Base-by-base conservation (phyloP, 2,888 invertebrate genomes). In the Papilio elwesi region DNA sequence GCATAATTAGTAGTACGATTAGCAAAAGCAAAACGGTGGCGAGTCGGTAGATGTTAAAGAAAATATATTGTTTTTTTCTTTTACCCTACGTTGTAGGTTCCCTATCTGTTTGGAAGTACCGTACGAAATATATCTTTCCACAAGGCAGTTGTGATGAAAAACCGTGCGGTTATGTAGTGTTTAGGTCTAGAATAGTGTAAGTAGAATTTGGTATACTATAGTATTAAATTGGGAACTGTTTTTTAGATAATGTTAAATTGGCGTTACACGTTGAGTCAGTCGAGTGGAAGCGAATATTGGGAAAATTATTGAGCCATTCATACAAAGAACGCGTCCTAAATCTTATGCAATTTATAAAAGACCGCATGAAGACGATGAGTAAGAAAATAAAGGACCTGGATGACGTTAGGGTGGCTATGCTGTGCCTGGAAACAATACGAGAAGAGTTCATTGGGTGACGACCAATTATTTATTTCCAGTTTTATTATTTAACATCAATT, bases 401-500 rank as follows among this genome's bases (percentile, higher is more conserved):
- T 78, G 97, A 97, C 80, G 97, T 97, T 68, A 95, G 97, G 81
- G 86, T 96, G 43, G 97, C 97, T 2, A 98, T 98, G 97, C 90
- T 95, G 80, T 97, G 97, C 76, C 92, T 98, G 67, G 95, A 95
- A 79, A 93, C 95, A 76, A 96, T 98, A 76, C 93, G 97, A 65
- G 96, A 97, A 72, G 96, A 96, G 81, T 97, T 96, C 81, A 97
- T 97, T 80, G 95, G 95, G 88, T 94, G 81, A 78, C 72, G 43
- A 59, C 12, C 49, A 64, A 59, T 48, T 15, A 62, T 11, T 63
- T 59, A 10, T 52, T 67, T 68, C 26, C 26, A 2, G 1, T 26
- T 26, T 26, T 26, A 26, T 26, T 26, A 26, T 4, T 26, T 26
- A 26, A 26, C 26, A 43, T 43, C 43, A 43, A 43, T 43, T 43